Evolutionary conservation across 2,797 vertebrate genomes (phyloP).

Genomic region (Schizopygopsis pylzovi): DNA sequence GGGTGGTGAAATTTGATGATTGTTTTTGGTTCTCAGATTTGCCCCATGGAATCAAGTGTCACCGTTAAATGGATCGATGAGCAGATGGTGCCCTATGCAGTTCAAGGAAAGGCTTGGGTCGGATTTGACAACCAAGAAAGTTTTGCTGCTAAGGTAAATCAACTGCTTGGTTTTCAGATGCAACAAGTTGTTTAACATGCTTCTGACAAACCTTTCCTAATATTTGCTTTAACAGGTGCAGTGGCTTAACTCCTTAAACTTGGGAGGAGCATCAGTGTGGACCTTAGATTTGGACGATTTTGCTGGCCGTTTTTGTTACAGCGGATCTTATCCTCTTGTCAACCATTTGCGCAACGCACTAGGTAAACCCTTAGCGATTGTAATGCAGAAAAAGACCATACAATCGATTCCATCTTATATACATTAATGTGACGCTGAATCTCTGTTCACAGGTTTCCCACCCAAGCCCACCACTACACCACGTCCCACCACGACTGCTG

Average conservation of each 20-base stretch:
- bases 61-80: constrained; percentile 70
- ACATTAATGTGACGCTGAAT: background rate
- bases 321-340: constrained; percentile 75
- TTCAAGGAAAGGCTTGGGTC: constrained; percentile 73
- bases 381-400: background rate
- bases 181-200: background rate
- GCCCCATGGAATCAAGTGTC: constrained; percentile 64
- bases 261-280: constrained; percentile 80
- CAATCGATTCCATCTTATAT: background rate
- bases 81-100: constrained; percentile 77
- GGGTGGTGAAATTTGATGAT: background rate
- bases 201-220: background rate
- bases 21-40: constrained; percentile 67
- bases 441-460: constrained; percentile 71
- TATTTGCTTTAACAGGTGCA: constrained; percentile 66
- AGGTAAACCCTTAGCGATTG: constrained; percentile 39
- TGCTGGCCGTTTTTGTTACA: constrained; percentile 71
- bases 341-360: constrained; percentile 75
- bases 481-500: constrained; percentile 72
- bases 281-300: constrained; percentile 82
- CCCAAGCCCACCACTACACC: constrained; percentile 76
- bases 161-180: background rate
- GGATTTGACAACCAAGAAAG: constrained; percentile 77
- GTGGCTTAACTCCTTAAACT: constrained; percentile 66
- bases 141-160: constrained; percentile 74